Evolutionary conservation across 2,797 vertebrate species (phyloP), one percentile per base, ranked within the genome.

Genomic region (Spinus pinus): DNA sequence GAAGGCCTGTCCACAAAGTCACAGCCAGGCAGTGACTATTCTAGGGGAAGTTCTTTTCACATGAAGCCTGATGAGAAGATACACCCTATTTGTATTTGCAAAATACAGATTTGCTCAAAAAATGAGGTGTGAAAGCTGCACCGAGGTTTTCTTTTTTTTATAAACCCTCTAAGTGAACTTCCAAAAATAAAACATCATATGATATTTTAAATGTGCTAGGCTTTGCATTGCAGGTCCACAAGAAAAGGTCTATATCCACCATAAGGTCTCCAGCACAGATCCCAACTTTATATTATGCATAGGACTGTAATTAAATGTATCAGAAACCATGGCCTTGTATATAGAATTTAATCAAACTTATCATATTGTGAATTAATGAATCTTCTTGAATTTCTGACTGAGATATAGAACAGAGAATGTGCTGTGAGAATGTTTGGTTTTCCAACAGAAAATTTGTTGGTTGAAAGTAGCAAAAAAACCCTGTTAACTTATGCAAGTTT

Each of bases 71-170:
- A 54, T 39, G 21, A 91, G 51, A 87, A 60, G 30, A 31, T 9
- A 16, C 9, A 2, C 7, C 47, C 24, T 5, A 23, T n/a, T 49
- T 51, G 7, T 44, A 58, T 54, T 77, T 70, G 13, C 62, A 72
- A 28, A 64, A 33, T 49, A 41, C 16, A 64, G 39, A 21, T 35
- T 39, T 77, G 31, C 16, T 70, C 44, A 79, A 86, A 75, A 79
- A 2, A 17, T 12, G 35, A 69, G 12, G 24, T 28, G 3, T 17
- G 46, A 71, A 81, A 86, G 22, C 4, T 84, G 10, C 35, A 51
- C 6, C 3, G 25, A 69, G 17, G 15, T 49, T 3, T 41, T 41
- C 2, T 4, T 14, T 1, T 49, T 44, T 16, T 8, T 6, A 23
- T n/a, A 61, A 50, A 54, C 7, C 1, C 8, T 67, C n/a, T 33